A percentile compares a stretch with the other conserved stretches of the same genome.
Conservation (phyloP, 2,888 invertebrate genomes). For the Ornithoptera priamus region DNA sequence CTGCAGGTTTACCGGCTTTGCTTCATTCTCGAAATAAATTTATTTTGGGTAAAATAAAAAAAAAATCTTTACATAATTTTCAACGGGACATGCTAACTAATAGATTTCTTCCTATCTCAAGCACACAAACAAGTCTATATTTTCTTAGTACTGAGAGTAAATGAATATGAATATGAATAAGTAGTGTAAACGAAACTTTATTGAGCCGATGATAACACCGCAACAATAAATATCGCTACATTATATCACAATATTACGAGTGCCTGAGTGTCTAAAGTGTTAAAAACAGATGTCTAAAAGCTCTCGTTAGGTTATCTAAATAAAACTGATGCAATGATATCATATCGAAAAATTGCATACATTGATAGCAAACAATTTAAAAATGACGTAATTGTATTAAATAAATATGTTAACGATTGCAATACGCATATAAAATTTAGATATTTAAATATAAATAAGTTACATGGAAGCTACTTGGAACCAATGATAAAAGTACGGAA, state of each 20-base stretch:
- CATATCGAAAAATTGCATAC: conserved; percentile 5
- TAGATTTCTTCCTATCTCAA: not conserved
- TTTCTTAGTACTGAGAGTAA: not conserved
- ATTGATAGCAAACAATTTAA: not conserved
- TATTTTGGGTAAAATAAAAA: not conserved
- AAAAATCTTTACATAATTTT: not conserved
- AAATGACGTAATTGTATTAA: not conserved
- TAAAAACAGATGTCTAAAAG: conserved; percentile 20
- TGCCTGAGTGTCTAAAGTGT: conserved; percentile 5
- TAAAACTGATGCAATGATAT: conserved; percentile 2
- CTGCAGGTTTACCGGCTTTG: too few relatives aligned
- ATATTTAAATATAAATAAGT: too few relatives aligned
- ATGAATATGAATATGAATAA: too few relatives aligned
- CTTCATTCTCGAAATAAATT: too few relatives aligned
- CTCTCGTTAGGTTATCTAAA: conserved; percentile 3
- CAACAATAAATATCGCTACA: too few relatives aligned
- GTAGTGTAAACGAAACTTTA: not conserved
- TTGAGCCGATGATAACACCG: not conserved
- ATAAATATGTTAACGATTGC: not conserved
- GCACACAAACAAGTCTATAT: not conserved
- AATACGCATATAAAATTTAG: not conserved
- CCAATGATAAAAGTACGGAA: not conserved
- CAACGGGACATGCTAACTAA: not conserved
- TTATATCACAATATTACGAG: too few relatives aligned
- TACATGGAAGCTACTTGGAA: not conserved